These are phyloP conservation scores for Diadema setosum DNA, from an alignment of 35 echinoderm and acorn worm genomes.

Conservation along the genomic window DNA sequence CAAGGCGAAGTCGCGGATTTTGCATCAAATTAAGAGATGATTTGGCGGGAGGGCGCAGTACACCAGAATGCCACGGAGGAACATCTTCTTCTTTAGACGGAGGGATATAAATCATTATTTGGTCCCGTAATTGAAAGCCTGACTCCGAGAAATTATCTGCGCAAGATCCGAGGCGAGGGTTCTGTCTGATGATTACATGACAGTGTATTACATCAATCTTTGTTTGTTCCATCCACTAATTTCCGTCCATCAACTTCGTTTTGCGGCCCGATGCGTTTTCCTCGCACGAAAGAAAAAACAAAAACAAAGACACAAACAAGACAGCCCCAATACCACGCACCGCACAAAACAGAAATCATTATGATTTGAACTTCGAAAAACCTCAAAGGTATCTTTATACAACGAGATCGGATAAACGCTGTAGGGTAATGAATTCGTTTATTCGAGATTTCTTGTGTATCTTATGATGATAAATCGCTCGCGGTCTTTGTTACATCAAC, in stretches of 20 bases:
- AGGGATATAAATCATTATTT: neutral
- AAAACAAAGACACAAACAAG: neutral
- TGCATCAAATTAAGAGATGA: too few relatives aligned
- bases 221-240: neutral
- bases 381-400: too few relatives aligned
- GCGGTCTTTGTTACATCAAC: neutral
- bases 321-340: neutral
- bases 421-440: neutral
- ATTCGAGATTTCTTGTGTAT: neutral
- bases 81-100: too few relatives aligned
- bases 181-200: neutral
- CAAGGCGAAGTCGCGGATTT: too few relatives aligned
- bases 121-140: neutral
- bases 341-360: too few relatives aligned
- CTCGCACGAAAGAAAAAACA: neutral
- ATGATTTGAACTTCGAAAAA: too few relatives aligned
- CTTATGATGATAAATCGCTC: neutral
- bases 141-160: neutral
- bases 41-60: too few relatives aligned
- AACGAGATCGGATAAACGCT: too few relatives aligned
- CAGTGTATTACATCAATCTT: neutral
- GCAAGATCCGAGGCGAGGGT: neutral
- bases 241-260: neutral
- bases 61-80: too few relatives aligned
- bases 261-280: neutral